Evolutionary conservation across 2,888 invertebrate species (phyloP).

Genomic region (Odontothrips loti): DNA sequence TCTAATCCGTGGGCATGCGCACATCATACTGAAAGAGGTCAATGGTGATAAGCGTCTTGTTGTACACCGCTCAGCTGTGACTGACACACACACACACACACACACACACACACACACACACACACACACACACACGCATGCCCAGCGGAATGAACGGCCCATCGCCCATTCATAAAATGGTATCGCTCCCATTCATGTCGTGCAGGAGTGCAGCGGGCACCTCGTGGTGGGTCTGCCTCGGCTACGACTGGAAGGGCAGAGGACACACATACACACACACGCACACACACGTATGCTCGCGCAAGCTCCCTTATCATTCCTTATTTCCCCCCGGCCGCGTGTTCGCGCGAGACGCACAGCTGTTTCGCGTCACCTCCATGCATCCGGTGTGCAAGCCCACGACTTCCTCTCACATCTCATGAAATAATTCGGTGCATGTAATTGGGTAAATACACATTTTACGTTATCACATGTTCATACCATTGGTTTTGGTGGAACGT

Average conservation of each 20-base stretch:
- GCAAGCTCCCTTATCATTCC: too few species aligned
- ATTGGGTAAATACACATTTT: too few species aligned
- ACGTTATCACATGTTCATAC: not conserved
- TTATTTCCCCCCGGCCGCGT: not conserved
- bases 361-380: not conserved
- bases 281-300: too few species aligned
- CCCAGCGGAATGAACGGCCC: not conserved
- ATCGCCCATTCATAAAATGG: conserved; percentile 18
- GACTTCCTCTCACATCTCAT: too few species aligned
- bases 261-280: too few species aligned
- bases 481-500: too few species aligned
- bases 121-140: too few species aligned
- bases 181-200: conserved; percentile 11
- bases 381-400: not conserved
- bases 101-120: not conserved
- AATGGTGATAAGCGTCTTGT: conserved; percentile 7
- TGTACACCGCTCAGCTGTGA: conserved; percentile 24
- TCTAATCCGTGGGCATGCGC: not conserved
- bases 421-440: too few species aligned
- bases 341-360: not conserved
- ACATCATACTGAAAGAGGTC: conserved; percentile 3
- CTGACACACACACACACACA: conserved; percentile 9
- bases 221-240: not conserved
- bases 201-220: not conserved
- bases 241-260: too few species aligned